Conservation (phyloP, 2,797 vertebrate species). For the Echeneis naucrates region DNA sequence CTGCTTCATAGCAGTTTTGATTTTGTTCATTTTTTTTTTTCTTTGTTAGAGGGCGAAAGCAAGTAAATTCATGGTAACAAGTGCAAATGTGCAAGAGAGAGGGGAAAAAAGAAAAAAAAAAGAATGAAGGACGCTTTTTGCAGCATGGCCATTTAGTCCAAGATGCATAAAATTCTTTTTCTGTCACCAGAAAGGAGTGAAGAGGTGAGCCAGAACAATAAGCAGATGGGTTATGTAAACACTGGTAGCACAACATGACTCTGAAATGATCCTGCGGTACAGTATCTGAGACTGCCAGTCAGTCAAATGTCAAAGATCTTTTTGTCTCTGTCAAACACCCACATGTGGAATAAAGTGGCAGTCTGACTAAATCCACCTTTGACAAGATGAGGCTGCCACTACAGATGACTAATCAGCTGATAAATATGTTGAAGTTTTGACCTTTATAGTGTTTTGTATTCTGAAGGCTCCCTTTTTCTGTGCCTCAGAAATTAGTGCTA, state of each 20-base stretch:
- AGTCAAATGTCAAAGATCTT: constrained; percentile 56
- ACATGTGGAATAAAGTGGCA: constrained; percentile 33
- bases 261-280: not conserved
- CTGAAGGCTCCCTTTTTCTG: not conserved
- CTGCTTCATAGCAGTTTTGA: not conserved
- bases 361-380: constrained; percentile 61
- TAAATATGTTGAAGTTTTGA: constrained; percentile 52
- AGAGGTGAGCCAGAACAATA: not conserved
- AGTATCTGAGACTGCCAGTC: constrained; percentile 4
- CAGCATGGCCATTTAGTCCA: not conserved
- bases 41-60: not conserved
- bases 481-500: not conserved
- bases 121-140: not conserved
- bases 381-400: constrained; percentile 43
- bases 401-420: constrained; percentile 59
- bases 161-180: not conserved
- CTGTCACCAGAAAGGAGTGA: not conserved
- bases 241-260: constrained; percentile 9
- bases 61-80: not conserved
- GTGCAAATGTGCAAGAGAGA: too few relatives aligned
- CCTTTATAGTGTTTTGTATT: constrained; percentile 19
- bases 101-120: not conserved
- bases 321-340: constrained; percentile 54
- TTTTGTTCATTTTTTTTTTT: not conserved
- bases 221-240: constrained; percentile 4